phyloP scores from a whole-genome alignment of 2,797 vertebrate genomes.

The Orientallactaga sibirica region DNA sequence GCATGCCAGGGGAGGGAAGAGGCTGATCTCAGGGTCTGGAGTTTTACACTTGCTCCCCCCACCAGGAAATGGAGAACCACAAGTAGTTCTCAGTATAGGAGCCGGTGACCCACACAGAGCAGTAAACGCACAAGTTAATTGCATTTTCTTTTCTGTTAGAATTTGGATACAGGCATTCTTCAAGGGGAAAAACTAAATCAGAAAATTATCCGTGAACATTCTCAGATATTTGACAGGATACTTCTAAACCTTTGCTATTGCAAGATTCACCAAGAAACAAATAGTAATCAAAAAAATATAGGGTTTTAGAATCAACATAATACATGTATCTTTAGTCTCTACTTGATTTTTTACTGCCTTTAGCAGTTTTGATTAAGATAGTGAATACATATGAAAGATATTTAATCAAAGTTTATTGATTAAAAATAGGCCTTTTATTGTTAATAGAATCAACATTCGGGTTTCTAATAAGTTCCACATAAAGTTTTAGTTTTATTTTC shows the following conservation, averaged over 20 bases:
- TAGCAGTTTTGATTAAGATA: background rate
- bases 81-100: background rate
- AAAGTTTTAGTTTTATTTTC: slow-evolving; percentile 51
- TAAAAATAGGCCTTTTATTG: slow-evolving; percentile 51
- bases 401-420: slow-evolving; percentile 45
- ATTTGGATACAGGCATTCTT: background rate
- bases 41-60: background rate
- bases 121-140: background rate
- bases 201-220: background rate
- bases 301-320: background rate
- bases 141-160: background rate
- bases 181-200: background rate
- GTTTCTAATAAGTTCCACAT: slow-evolving; percentile 34
- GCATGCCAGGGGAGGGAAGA: background rate
- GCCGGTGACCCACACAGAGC: background rate
- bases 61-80: background rate
- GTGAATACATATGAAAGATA: background rate
- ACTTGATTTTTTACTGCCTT: background rate
- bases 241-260: background rate
- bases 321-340: background rate
- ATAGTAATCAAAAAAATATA: too few relatives aligned
- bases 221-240: background rate
- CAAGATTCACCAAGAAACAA: slow-evolving; percentile 7
- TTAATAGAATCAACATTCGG: background rate
- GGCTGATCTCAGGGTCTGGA: background rate